phyloP scores from a whole-genome alignment of 1,140 invertebrate species.

The Drosophila repleta region DNA sequence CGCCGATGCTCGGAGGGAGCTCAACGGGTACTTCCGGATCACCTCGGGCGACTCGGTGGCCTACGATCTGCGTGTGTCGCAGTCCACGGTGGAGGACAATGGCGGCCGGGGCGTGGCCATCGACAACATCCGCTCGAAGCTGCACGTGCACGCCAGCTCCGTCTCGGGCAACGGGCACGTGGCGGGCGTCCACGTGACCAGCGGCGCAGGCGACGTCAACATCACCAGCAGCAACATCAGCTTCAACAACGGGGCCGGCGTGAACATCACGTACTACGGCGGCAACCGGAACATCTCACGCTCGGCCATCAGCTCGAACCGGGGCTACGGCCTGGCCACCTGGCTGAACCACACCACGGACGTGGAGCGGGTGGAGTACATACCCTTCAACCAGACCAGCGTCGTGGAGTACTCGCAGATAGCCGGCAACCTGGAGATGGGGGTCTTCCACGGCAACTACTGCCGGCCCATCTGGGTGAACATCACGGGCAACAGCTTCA shows the following conservation, averaged over 20 bases:
- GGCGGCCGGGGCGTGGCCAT: conserved; percentile 95
- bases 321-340: conserved; percentile 92
- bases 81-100: conserved; percentile 93
- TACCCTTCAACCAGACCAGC: conserved; percentile 92
- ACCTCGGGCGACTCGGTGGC: conserved; percentile 91
- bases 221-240: conserved; percentile 94
- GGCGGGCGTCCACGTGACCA: conserved; percentile 93
- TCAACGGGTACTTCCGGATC: conserved; percentile 90
- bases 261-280: conserved; percentile 96
- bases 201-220: conserved; percentile 95
- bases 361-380: conserved; percentile 87
- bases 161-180: conserved; percentile 95
- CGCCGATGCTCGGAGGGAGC: conserved; percentile 88
- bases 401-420: conserved; percentile 94
- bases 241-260: conserved; percentile 95
- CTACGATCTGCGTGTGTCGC: conserved; percentile 94
- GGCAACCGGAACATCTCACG: conserved; percentile 95
- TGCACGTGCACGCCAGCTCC: conserved; percentile 91
- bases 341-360: conserved; percentile 95
- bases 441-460: conserved; percentile 92
- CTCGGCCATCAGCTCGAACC: conserved; percentile 91
- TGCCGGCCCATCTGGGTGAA: conserved; percentile 91
- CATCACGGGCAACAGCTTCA: conserved; percentile 93
- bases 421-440: conserved; percentile 92
- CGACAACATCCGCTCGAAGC: conserved; percentile 92